A percentile compares a stretch with the other conserved stretches of the same genome.
Conservation (phyloP, 2,888 invertebrate species). For the Nephrotoma guestfalica region DNA sequence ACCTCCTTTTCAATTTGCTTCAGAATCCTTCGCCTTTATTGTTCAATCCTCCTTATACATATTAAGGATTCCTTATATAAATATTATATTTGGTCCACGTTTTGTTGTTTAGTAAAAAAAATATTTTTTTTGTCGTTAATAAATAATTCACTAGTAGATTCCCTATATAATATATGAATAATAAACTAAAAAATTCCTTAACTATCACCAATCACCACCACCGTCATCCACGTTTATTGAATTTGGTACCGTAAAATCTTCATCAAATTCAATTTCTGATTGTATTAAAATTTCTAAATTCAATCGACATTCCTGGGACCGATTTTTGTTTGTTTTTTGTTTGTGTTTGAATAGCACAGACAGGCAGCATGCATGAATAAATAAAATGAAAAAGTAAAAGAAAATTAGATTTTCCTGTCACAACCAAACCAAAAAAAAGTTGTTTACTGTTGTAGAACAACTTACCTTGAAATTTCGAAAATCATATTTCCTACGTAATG, state of each 20-base stretch:
- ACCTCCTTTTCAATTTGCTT: background rate
- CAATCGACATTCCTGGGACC: constrained; percentile 26
- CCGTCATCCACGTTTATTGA: background rate
- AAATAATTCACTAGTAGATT: background rate
- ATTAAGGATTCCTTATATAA: background rate
- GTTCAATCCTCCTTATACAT: background rate
- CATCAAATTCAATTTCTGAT: constrained; percentile 32
- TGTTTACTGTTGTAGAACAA: background rate
- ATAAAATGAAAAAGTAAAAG: background rate
- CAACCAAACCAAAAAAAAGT: background rate
- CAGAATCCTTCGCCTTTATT: background rate
- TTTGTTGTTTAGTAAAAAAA: background rate
- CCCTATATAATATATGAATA: background rate
- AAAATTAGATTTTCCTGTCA: constrained; percentile 1
- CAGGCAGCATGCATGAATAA: background rate
- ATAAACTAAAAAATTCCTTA: background rate
- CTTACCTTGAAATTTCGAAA: background rate
- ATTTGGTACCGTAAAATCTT: constrained; percentile 30
- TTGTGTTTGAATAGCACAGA: background rate
- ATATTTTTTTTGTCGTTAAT: background rate
- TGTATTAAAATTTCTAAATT: constrained; percentile 32
- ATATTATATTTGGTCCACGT: background rate
- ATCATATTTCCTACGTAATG: background rate
- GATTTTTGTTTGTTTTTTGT: background rate
- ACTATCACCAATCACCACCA: background rate